Base-by-base conservation (phyloP, 1,140 invertebrate species). In the Habropoda laboriosa region DNA sequence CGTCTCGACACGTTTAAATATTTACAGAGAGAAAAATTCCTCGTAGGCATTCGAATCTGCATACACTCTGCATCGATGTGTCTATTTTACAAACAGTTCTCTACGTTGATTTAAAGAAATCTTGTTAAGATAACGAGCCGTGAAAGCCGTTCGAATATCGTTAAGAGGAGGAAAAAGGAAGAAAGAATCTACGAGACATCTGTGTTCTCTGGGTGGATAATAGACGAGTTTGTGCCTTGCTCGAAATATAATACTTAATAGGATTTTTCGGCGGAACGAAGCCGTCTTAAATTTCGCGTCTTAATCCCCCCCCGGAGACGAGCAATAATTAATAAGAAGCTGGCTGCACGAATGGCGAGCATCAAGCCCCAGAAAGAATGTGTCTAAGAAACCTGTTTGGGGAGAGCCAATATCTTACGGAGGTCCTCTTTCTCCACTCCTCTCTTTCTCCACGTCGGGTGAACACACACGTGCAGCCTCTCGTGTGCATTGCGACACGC, bases 381-480 rank as follows among this genome's bases (percentile, higher is more conserved):
- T 83, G 58, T 82, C 63, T 72, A 82, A 81, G 76, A 86, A 88
- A 88, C 87, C 87, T 86, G 87, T 88, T 88, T 88, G 80, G 81
- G 61, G 73, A 79, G 80, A 80, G 70, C 70, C 81, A 72, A 86
- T 86, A 75, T 82, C 83, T 81, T 81, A 81, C 42, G 51, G n/a
- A 66, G 80, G 67, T 68, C 76, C 75, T 57, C 55, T 51, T 58
- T 38, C 57, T 63, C 32, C 45, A 61, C 42, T 45, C 42, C 32
- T 32, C 58, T 45, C 24, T 27, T 32, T 27, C 24, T n/a, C 32
- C n/a, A 0, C 30, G n/a, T 21, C 42, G 18, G 27, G 5, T 12
- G 40, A 42, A 72, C 71, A 67, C 63, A 76, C 49, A 47, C 30
- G 55, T 49, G 63, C 73, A 76, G 24, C 32, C 51, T 76, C 53